Evolutionary conservation across 1,140 invertebrate species (phyloP).

Genomic region (Heterodera carotae): DNA sequence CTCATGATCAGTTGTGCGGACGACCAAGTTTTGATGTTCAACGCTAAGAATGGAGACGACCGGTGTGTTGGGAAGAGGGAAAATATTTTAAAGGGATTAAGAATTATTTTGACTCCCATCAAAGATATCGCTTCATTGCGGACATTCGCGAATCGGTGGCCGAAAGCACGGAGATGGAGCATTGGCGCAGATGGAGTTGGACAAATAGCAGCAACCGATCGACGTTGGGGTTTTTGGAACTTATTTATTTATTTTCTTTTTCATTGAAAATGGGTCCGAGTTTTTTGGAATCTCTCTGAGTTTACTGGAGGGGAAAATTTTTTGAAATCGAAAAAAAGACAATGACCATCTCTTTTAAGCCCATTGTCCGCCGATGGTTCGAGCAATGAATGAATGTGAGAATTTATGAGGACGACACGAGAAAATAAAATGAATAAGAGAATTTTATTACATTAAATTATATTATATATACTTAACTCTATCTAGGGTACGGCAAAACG

Average conservation of each 20-base stretch:
- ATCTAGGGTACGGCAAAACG: too few species aligned
- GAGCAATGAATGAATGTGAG: too few species aligned
- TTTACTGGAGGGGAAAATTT: too few species aligned
- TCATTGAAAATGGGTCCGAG: too few species aligned
- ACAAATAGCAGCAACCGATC: conserved; percentile 42
- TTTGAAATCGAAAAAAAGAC: too few species aligned
- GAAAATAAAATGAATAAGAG: too few species aligned
- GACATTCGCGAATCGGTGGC: conserved; percentile 60
- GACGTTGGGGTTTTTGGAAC: conserved; percentile 2
- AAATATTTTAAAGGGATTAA: background rate
- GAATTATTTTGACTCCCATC: background rate
- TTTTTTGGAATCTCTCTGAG: too few species aligned
- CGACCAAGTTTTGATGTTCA: conserved; percentile 50
- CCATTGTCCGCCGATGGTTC: too few species aligned
- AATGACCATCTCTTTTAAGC: too few species aligned
- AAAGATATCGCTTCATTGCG: conserved; percentile 55
- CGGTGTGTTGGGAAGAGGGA: conserved; percentile 36
- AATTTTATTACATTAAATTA: too few species aligned
- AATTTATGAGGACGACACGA: too few species aligned
- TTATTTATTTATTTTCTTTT: background rate
- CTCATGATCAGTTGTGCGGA: conserved; percentile 45
- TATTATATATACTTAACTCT: too few species aligned
- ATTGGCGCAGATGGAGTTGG: conserved; percentile 55
- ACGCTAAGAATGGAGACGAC: conserved; percentile 63
- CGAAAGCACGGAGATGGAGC: conserved; percentile 63